Evolutionary conservation across 2,888 invertebrate genomes (phyloP), one percentile per base, ranked within the genome.

Genomic region (Diaperis boleti): DNA sequence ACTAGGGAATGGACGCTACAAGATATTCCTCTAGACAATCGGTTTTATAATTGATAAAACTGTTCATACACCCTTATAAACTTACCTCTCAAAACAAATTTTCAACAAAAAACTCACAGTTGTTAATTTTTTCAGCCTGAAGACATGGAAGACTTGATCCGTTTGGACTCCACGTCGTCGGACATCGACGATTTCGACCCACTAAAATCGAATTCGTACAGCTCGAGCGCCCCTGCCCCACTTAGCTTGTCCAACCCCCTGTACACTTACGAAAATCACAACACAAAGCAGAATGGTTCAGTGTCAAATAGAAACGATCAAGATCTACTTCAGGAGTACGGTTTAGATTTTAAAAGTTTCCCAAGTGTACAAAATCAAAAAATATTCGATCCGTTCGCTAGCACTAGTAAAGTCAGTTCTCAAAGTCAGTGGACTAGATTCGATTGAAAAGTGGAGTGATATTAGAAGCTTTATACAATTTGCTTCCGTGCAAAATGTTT

Each of bases 281-380:
- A 65, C 45, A 45, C 72, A 14, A 72, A 72, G 54, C 70, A 75
- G 81, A 85, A 85, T 65, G 85, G 83, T 79, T 82, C 81, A 59
- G 83, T 81, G 17, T 35, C 47, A 6, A 81, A 81, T 66, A 78
- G 80, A 39, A 82, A 84, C 62, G 90, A 90, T 73, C 85, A 87
- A 74, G 90, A 89, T 75, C 83, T 91, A 56, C 83, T 91, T 66
- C 87, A 88, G 73, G 91, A 91, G 73, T 91, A 91, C 74, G 91
- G 91, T 54, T 82, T 91, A 69, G 88, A 91, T 80, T 90, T 91
- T 76, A 83, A 86, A 69, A 86, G 81, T 68, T 77, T 78, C 66
- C 62, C 72, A n/a, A 81, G 73, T 65, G 74, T 82, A 52, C 78
- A 78, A 22, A 79, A 80, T 49, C 62, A 49, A 39, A 60, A 69